Percentiles rank a stretch among this genome's conserved stretches.
Conservation (phyloP, 1,140 invertebrate genomes). For the Odontomachus brunneus region DNA sequence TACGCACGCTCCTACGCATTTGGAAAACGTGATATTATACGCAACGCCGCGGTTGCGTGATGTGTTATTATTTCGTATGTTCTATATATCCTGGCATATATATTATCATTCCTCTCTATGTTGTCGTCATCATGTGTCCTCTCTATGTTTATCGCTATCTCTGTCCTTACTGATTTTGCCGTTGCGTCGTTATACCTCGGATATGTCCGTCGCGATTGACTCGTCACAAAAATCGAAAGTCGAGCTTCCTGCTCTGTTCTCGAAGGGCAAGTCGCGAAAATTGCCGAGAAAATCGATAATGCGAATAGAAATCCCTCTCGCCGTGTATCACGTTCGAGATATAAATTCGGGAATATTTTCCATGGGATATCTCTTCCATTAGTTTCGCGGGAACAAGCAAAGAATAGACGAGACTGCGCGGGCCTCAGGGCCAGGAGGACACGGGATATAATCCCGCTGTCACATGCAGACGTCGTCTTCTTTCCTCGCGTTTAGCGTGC, state of each 20-base stretch:
- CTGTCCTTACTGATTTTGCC: no score
- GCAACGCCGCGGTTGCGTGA: conserved; percentile 18
- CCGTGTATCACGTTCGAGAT: conserved; percentile 5
- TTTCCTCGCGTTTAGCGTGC: conserved; percentile 39
- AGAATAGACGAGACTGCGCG: background rate
- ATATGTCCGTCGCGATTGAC: no score
- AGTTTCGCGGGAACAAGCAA: background rate
- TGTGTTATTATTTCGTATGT: background rate
- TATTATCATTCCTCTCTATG: background rate
- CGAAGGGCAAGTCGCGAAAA: no score
- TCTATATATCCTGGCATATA: background rate
- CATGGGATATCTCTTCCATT: conserved; percentile 20
- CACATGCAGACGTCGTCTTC: conserved; percentile 40
- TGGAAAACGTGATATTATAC: conserved; percentile 47
- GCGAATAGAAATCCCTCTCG: background rate
- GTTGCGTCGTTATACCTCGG: no score
- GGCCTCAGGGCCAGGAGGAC: background rate
- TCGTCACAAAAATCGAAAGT: no score
- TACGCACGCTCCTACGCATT: conserved; percentile 5
- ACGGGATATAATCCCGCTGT: conserved; percentile 42
- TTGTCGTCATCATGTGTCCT: conserved; percentile 8
- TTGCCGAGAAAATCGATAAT: no score
- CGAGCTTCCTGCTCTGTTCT: no score
- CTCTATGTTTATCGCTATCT: no score
- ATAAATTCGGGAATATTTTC: conserved; percentile 12